phyloP scores from a whole-genome alignment of 2,888 invertebrate genomes.

The Tubiluchus corallicola region DNA sequence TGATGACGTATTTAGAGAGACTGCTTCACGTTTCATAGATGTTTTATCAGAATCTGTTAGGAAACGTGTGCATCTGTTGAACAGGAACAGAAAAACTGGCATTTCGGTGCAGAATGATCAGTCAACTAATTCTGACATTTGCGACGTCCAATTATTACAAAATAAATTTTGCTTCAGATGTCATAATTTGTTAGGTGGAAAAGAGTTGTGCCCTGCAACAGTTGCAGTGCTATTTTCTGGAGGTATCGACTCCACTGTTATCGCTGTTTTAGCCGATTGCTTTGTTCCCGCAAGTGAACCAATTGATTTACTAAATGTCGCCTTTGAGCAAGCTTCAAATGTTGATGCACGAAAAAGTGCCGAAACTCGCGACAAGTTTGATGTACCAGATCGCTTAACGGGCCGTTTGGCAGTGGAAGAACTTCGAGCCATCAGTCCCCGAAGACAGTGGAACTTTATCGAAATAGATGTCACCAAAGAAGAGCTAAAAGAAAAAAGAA shows the following conservation, averaged over 20 bases:
- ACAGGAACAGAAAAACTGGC: too few relatives aligned
- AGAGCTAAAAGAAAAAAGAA: conserved; percentile 15
- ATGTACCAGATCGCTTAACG: conserved; percentile 68
- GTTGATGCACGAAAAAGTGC: background rate
- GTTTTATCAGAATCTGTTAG: conserved; percentile 22
- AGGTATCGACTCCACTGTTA: conserved; percentile 81
- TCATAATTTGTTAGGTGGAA: too few relatives aligned
- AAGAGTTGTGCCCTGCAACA: too few relatives aligned
- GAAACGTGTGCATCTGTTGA: conserved; percentile 19
- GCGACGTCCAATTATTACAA: too few relatives aligned
- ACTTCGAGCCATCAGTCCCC: conserved; percentile 45
- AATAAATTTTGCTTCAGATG: too few relatives aligned
- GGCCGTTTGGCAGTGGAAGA: conserved; percentile 49
- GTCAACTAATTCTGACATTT: too few relatives aligned
- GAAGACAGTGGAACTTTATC: conserved; percentile 60
- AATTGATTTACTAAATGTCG: conserved; percentile 86
- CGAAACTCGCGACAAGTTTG: conserved; percentile 18
- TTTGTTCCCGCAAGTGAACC: conserved; percentile 35
- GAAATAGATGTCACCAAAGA: conserved; percentile 30
- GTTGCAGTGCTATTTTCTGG: conserved; percentile 81
- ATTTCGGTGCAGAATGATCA: too few relatives aligned
- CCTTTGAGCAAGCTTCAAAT: conserved; percentile 41
- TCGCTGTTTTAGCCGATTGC: conserved; percentile 57
- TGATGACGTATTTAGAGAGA: background rate
- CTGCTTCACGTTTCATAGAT: conserved; percentile 13